These are phyloP conservation scores for Sphaeridia pumilis DNA, from an alignment of 2,888 invertebrate species.

Conservation along the genomic window DNA sequence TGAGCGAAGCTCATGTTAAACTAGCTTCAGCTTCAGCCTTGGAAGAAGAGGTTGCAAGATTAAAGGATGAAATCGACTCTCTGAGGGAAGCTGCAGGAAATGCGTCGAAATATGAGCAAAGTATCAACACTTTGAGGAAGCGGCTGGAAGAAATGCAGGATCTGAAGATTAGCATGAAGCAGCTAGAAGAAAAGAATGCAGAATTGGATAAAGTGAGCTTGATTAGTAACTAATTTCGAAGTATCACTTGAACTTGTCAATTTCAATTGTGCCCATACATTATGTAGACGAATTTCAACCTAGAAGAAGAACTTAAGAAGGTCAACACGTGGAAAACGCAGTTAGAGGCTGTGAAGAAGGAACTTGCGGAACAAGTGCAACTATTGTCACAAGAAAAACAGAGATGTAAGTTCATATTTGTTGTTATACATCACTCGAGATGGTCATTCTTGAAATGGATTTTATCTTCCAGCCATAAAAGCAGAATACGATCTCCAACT, in stretches of 20 bases:
- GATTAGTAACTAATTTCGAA: background rate
- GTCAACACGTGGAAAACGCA: background rate
- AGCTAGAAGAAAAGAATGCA: conserved; percentile 80
- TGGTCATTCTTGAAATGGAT: background rate
- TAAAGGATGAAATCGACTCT: conserved; percentile 88
- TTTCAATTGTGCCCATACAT: background rate
- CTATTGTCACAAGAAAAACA: conserved; percentile 79
- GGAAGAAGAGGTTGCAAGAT: conserved; percentile 64
- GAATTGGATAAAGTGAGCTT: conserved; percentile 59
- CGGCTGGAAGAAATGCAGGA: conserved; percentile 88
- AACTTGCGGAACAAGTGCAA: conserved; percentile 53
- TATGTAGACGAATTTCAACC: background rate
- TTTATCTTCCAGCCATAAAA: conserved; percentile 22
- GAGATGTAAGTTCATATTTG: conserved; percentile 43
- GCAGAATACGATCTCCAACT: conserved; percentile 29
- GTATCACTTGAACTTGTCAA: background rate
- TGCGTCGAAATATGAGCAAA: conserved; percentile 66
- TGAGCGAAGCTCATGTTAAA: conserved; percentile 30
- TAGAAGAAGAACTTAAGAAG: background rate
- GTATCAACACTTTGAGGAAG: conserved; percentile 80
- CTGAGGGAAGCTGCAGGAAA: conserved; percentile 80
- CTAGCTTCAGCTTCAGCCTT: conserved; percentile 40
- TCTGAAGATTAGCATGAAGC: conserved; percentile 68
- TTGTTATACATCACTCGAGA: background rate
- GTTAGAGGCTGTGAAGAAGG: background rate